Evolutionary conservation across 2,888 invertebrate genomes (phyloP).

Genomic region (Microplitis deprimator): DNA sequence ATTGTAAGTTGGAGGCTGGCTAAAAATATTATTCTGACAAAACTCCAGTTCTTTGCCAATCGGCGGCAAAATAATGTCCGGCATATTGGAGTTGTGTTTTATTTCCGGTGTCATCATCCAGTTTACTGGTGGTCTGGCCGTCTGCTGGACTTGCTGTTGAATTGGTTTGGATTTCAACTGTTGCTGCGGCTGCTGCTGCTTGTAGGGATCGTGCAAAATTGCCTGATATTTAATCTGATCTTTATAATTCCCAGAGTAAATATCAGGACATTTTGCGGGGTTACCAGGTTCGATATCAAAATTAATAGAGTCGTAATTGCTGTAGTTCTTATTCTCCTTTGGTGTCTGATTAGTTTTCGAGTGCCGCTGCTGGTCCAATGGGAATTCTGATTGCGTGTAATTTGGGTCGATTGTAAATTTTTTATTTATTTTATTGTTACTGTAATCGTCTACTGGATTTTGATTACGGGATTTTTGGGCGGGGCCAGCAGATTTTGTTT

Average conservation of each 20-base stretch:
- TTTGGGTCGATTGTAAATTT: conserved; percentile 65
- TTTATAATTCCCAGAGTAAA: conserved; percentile 64
- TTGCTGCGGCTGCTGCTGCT: conserved; percentile 49
- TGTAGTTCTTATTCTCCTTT: conserved; percentile 63
- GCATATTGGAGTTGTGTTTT: conserved; percentile 67
- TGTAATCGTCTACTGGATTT: conserved; percentile 54
- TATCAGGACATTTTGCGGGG: conserved; percentile 62
- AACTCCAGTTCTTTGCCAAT: conserved; percentile 71
- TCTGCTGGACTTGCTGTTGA: conserved; percentile 59
- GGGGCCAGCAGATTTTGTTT: conserved; percentile 54
- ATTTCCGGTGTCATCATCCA: conserved; percentile 78
- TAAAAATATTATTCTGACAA: conserved; percentile 68
- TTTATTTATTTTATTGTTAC: conserved; percentile 58
- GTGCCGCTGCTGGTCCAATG: conserved; percentile 58
- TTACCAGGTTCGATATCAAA: conserved; percentile 61
- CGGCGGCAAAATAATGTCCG: conserved; percentile 72
- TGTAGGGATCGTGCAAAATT: conserved; percentile 56
- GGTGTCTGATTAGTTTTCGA: conserved; percentile 55
- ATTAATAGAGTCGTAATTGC: conserved; percentile 61
- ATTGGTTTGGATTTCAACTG: conserved; percentile 51
- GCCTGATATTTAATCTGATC: conserved; percentile 65
- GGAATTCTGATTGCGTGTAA: conserved; percentile 64
- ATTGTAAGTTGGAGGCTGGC: conserved; percentile 66
- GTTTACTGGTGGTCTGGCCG: conserved; percentile 73
- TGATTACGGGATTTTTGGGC: conserved; percentile 51